A percentile compares a stretch with the other conserved stretches of the same genome.
These are phyloP conservation scores for Branchipolynoe longqiensis DNA, from an alignment of 2,888 invertebrate genomes.

Conservation along the genomic window DNA sequence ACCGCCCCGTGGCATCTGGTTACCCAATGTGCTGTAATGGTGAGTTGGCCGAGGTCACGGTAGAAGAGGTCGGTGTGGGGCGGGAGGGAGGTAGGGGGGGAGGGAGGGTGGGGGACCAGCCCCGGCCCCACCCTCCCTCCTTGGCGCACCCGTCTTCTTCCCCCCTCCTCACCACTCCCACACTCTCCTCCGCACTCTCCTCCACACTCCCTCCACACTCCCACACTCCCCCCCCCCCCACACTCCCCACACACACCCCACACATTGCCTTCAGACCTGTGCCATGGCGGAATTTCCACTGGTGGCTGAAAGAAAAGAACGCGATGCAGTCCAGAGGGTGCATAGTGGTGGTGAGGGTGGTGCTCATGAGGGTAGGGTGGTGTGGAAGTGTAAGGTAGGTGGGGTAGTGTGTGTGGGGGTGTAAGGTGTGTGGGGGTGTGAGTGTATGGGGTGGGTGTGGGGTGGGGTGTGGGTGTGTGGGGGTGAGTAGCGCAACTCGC, in stretches of 20 bases:
- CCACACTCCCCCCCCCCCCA: too few species aligned
- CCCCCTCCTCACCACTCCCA: background rate
- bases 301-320: conserved; percentile 4
- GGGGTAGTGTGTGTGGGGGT: background rate
- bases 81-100: background rate
- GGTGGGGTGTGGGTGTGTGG: background rate
- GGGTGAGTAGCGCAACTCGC: too few species aligned
- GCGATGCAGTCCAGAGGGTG: too few species aligned
- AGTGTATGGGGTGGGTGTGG: background rate
- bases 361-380: background rate
- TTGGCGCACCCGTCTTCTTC: background rate
- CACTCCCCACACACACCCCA: too few species aligned
- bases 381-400: background rate
- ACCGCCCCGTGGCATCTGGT: conserved; percentile 54
- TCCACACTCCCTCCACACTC: too few species aligned
- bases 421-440: background rate
- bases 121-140: too few species aligned
- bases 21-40: conserved; percentile 61
- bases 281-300: conserved; percentile 45
- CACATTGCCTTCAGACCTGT: too few species aligned
- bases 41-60: conserved; percentile 53
- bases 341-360: conserved; percentile 20
- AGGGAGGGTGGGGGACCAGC: conserved; percentile 2
- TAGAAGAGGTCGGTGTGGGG: background rate
- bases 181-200: too few species aligned